Conservation (phyloP, 2,888 invertebrate genomes). For the Trichogramma evanescens region DNA sequence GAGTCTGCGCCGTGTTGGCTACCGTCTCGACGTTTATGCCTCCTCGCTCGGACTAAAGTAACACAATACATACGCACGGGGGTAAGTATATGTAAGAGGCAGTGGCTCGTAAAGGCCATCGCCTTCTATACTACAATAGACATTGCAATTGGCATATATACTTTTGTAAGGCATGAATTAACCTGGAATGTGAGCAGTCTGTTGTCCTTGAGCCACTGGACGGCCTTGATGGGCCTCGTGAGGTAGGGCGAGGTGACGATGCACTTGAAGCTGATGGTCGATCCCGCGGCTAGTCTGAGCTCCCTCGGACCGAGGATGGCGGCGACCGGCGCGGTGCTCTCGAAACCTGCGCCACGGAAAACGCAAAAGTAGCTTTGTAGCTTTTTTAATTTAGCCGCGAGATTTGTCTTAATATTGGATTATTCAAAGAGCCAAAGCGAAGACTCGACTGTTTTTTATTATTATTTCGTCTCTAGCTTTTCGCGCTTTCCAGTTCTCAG, state of each 20-base stretch:
- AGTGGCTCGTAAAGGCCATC: not conserved
- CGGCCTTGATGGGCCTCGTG: constrained; percentile 44
- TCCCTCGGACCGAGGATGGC: constrained; percentile 54
- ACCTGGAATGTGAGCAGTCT: constrained; percentile 55
- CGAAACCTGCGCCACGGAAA: constrained; percentile 35
- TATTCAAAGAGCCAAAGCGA: constrained; percentile 16
- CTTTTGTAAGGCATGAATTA: constrained; percentile 25
- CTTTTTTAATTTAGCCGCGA: too few species aligned
- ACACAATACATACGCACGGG: not conserved
- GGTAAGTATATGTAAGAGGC: not conserved
- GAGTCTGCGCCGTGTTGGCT: constrained; percentile 54
- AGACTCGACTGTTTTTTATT: too few species aligned
- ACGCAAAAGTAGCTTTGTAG: too few species aligned
- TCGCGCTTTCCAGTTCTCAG: constrained; percentile 21
- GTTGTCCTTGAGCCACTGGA: constrained; percentile 55
- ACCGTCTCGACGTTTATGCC: constrained; percentile 61
- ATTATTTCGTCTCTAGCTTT: too few species aligned
- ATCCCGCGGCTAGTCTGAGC: constrained; percentile 51
- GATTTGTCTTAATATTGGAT: constrained; percentile 4
- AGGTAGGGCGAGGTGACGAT: constrained; percentile 49
- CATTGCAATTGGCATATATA: too few species aligned
- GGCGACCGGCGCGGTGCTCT: constrained; percentile 46
- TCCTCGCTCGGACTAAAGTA: constrained; percentile 48
- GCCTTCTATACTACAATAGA: not conserved
- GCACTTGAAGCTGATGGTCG: constrained; percentile 54